Percentiles rank a stretch among this genome's conserved stretches.
These are phyloP conservation scores for Tethya wilhelma DNA, from an alignment of 37 sponge, comb jelly and placozoan species.

Conservation along the genomic window DNA sequence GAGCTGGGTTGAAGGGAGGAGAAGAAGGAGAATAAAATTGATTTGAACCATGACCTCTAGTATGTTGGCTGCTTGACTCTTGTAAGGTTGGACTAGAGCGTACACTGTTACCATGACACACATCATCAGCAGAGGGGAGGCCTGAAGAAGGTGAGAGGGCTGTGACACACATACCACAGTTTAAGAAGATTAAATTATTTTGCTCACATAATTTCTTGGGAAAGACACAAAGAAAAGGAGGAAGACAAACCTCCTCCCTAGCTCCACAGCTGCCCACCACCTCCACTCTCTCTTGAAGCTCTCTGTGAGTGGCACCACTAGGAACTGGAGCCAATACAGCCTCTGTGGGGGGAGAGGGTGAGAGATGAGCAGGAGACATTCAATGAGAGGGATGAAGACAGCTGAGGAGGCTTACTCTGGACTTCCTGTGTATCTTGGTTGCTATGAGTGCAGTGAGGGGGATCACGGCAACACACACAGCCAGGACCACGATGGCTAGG, in stretches of 20 bases:
- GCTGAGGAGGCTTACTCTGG: background rate
- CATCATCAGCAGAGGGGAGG: constrained; percentile 16
- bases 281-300: constrained; percentile 34
- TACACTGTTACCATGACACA: constrained; percentile 19
- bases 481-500: constrained; percentile 46
- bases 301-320: constrained; percentile 10
- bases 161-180: background rate
- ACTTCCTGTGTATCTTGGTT: background rate
- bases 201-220: constrained; percentile 44
- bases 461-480: constrained; percentile 17
- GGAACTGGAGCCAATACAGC: background rate
- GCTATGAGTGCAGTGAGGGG: constrained; percentile 18
- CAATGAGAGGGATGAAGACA: background rate
- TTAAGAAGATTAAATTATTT: background rate
- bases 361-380: background rate
- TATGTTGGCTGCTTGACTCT: constrained; percentile 15
- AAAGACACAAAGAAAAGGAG: constrained; percentile 45
- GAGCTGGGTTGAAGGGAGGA: constrained; percentile 17
- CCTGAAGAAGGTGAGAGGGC: no score
- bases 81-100: constrained; percentile 59
- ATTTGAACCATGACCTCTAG: constrained; percentile 29
- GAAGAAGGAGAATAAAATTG: constrained; percentile 42
- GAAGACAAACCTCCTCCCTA: constrained; percentile 56
- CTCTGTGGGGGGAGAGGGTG: background rate
- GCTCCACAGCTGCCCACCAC: constrained; percentile 73